Percentiles rank a stretch among this genome's conserved stretches.
Conservation (phyloP, 2,797 vertebrate species). For the Uromys caudimaculatus region DNA sequence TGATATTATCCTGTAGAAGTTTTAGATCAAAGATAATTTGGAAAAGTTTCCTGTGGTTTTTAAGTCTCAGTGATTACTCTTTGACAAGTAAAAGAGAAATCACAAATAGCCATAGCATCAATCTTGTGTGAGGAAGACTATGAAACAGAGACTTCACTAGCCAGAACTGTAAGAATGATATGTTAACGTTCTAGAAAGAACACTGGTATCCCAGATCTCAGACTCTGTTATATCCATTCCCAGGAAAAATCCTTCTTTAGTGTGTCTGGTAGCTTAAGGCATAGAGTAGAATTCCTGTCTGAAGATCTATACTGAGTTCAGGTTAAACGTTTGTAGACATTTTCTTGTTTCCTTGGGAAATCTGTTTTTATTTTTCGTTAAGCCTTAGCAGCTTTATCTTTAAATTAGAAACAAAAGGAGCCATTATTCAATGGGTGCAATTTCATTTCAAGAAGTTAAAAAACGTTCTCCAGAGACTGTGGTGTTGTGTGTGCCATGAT, state of each 20-base stretch:
- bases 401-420: neutral
- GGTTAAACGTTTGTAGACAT: neutral
- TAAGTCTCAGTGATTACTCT: neutral
- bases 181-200: neutral
- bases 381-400: neutral
- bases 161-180: neutral
- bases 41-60: neutral
- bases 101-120: neutral
- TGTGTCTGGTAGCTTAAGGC: neutral
- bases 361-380: neutral
- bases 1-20: neutral
- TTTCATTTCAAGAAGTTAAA: neutral
- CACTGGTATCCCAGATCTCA: neutral
- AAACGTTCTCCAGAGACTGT: neutral
- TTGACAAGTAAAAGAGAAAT: neutral
- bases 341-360: neutral
- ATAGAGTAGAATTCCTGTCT: neutral
- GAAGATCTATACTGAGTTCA: slow-evolving; percentile 15
- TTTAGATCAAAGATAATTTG: slow-evolving; percentile 40
- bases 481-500: neutral
- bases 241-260: neutral
- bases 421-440: neutral
- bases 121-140: neutral
- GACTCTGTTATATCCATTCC: neutral
- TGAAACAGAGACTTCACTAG: neutral